Percentiles rank a stretch among this genome's conserved stretches.
These are phyloP conservation scores for Salvelinus alpinus DNA, from an alignment of 2,113 vertebrate genomes.

Conservation along the genomic window DNA sequence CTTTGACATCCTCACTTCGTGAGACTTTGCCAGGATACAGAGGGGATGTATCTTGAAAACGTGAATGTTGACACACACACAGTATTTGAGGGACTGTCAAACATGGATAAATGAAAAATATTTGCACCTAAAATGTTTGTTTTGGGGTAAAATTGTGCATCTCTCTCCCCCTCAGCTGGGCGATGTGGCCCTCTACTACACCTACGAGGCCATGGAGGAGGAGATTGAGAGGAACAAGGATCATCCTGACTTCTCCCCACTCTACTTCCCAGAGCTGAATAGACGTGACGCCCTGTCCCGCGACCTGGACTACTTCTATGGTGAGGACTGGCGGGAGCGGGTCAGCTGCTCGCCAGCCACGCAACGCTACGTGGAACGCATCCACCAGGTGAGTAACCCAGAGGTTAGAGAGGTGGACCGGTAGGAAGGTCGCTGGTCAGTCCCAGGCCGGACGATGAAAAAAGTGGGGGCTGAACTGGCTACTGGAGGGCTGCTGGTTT, in stretches of 20 bases:
- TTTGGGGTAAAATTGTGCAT: too few species aligned
- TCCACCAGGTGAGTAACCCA: conserved; percentile 82
- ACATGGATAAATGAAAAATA: too few species aligned
- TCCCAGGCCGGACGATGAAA: too few species aligned
- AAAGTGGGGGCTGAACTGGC: too few species aligned
- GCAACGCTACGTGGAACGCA: conserved; percentile 84
- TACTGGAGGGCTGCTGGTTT: too few species aligned
- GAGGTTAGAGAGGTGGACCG: conserved; percentile 42
- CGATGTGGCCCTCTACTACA: conserved; percentile 89
- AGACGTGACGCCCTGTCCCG: conserved; percentile 81
- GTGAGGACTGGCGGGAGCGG: conserved; percentile 82
- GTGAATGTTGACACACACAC: too few species aligned
- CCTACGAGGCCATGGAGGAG: conserved; percentile 91
- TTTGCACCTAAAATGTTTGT: too few species aligned
- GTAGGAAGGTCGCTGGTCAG: too few species aligned
- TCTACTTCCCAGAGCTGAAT: conserved; percentile 96
- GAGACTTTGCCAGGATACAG: too few species aligned
- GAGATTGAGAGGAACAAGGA: conserved; percentile 92
- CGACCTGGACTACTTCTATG: conserved; percentile 90
- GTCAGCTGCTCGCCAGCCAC: conserved; percentile 83
- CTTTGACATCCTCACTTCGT: too few species aligned
- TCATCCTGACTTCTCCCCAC: conserved; percentile 84
- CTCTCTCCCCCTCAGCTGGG: conserved; percentile 76
- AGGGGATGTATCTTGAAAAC: too few species aligned
- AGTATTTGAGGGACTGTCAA: too few species aligned